Conservation (phyloP, 1,140 invertebrate species). For the Dendroctonus valens region DNA sequence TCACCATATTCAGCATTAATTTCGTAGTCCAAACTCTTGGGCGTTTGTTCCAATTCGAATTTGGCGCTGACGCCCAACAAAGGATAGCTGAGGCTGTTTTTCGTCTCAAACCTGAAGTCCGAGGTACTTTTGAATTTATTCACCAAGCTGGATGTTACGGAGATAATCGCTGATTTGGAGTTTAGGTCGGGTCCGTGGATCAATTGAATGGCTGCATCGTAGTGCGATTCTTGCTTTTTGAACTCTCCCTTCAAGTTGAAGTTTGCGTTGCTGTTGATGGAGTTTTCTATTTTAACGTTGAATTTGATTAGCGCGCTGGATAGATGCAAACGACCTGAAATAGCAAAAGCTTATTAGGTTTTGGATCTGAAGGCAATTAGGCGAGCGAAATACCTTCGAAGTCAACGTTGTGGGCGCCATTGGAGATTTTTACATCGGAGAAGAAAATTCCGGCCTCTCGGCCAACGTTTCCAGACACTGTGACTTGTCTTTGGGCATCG, state of each 20-base stretch:
- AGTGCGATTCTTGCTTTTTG: slow-evolving; percentile 39
- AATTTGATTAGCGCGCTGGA: slow-evolving; percentile 48
- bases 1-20: slow-evolving; percentile 55
- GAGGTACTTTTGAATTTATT: slow-evolving; percentile 34
- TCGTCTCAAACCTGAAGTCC: slow-evolving; percentile 39
- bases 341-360: background rate
- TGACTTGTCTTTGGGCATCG: slow-evolving; percentile 50
- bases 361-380: background rate
- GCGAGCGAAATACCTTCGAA: slow-evolving; percentile 50
- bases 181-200: slow-evolving; percentile 62
- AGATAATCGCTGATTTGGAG: slow-evolving; percentile 57
- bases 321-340: slow-evolving; percentile 39
- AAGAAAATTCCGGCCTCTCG: slow-evolving; percentile 47
- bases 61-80: slow-evolving; percentile 52
- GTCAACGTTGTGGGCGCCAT: slow-evolving; percentile 53
- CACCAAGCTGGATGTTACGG: slow-evolving; percentile 35
- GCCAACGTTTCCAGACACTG: slow-evolving; percentile 56
- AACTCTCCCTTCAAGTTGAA: slow-evolving; percentile 57
- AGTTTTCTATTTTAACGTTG: slow-evolving; percentile 54
- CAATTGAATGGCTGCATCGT: slow-evolving; percentile 56
- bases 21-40: slow-evolving; percentile 56
- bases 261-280: slow-evolving; percentile 58
- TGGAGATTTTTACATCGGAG: slow-evolving; percentile 56
- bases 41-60: slow-evolving; percentile 54
- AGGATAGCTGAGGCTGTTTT: slow-evolving; percentile 56